Base-by-base conservation (phyloP, 2,888 invertebrate genomes). In the Nomada ruficornis region DNA sequence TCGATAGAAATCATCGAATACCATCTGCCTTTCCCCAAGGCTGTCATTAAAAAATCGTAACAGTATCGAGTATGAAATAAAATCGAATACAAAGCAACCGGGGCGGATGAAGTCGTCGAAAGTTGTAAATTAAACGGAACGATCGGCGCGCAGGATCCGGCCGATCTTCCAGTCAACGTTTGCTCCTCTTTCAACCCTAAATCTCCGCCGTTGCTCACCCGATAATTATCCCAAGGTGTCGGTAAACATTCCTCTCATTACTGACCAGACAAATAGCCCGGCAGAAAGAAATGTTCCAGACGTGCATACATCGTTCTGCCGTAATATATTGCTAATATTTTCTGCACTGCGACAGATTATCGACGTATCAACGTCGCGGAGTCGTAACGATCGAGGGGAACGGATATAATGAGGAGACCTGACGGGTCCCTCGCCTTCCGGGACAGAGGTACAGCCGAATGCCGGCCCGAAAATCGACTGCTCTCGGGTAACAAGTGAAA, bases 401-500 rank as follows among this genome's bases (percentile, higher is more conserved):
- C 10, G 69, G 55, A n/a, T 78, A 79, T 88, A 88, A 88, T 82
- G 86, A 88, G 88, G 74, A 76, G 57, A 52, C 60, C 65, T 82
- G 88, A 86, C 79, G 69, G 44, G 77, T 55, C 23, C 52, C 70
- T 73, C 77, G 77, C 88, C 85, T 85, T 87, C 83, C 87, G 87
- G 87, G 82, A 86, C 86, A 77, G 62, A 68, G 23, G 42, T 59
- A 29, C 50, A 23, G 57, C 44, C 65, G 67, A 67, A 47, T 26
- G 23, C 47, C 18, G 42, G 54, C 47, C 85, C 83, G 77, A 87
- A 85, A 87, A 81, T 68, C 59, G 71, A 76, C 75, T 75, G 44
- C 44, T 63, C n/a, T 20, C 67, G 78, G 29, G 72, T 55, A 60
- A 18, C 42, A 13, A 13, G 54, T 26, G 26, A 55, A 44, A 50